Base-by-base conservation (phyloP, 2,888 invertebrate species). In the Sisyra nigra region DNA sequence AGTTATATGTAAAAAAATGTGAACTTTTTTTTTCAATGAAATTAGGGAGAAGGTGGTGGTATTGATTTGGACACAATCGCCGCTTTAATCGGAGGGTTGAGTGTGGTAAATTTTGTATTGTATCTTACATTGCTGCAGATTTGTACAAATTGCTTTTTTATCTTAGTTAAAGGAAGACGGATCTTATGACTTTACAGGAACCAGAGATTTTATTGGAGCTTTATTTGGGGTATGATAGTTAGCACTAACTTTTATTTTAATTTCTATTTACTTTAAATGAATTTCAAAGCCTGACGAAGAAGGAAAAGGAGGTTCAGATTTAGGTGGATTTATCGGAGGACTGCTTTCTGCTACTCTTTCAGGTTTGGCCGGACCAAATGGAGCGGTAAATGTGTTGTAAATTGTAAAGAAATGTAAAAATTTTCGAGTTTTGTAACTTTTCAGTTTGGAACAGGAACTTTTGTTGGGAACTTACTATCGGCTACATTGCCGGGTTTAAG, bases 291-390 rank as follows among this genome's bases (percentile, higher is more conserved):
- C 59, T 17, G 58, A 55, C 33, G 59, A 53, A 9, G 60, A 56
- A 39, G 58, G 53, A 24, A 62, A 57, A 3, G 60, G 60, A 11
- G 65, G 65, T 19, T 65, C 63, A 8, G 62, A 66, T 51, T 55
- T 65, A 29, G 64, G 62, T n/a, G 52, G 60, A 0, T 64, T 66
- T 47, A 48, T 57, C 15, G 61, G 62, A 36, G 62, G 63, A n/a
- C 49, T 65, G 24, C 24, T 58, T 13, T 62, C 62, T 29, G 62
- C 64, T 33, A 46, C 61, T 4, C 52, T 65, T 17, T 56, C 59
- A 49, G 63, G 63, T 38, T 51, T 60, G 17, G 61, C 64, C 1
- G 57, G 55, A 46, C 61, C 61, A 36, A 59, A 60, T 29, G 63
- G 62, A 46, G 56, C 60, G 45, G 62, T 62, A 57, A 55, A 51